phyloP scores from a whole-genome alignment of 2,888 invertebrate genomes.

The Rosalia funebris region DNA sequence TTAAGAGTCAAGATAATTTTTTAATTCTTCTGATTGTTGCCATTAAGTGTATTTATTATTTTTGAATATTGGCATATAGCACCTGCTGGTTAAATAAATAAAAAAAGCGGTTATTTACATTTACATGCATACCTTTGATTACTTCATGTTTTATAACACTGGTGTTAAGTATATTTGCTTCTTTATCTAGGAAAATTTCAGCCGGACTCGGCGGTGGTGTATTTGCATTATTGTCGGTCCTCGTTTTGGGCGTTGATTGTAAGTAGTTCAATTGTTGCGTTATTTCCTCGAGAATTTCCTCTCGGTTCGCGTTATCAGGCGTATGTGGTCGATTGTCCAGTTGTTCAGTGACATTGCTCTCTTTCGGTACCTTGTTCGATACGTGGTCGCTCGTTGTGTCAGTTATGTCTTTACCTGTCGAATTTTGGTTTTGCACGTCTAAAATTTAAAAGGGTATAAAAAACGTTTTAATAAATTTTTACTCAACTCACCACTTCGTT shows the following conservation, averaged over 20 bases:
- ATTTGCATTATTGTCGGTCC: constrained; percentile 48
- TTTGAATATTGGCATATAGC: constrained; percentile 19
- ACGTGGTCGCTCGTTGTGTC: constrained; percentile 55
- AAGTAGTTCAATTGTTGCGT: constrained; percentile 57
- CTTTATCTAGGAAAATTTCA: constrained; percentile 52
- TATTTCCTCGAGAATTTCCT: constrained; percentile 55
- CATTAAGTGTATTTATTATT: too few relatives aligned
- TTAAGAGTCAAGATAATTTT: too few relatives aligned
- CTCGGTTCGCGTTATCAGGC: constrained; percentile 46
- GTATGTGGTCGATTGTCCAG: constrained; percentile 39
- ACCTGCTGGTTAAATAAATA: constrained; percentile 16
- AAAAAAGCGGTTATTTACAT: constrained; percentile 1
- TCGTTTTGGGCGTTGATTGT: constrained; percentile 48
- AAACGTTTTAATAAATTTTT: too few relatives aligned
- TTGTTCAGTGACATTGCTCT: constrained; percentile 29
- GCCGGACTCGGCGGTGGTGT: constrained; percentile 63
- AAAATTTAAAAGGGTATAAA: too few relatives aligned
- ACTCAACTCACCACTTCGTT: constrained; percentile 51
- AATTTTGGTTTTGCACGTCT: constrained; percentile 48
- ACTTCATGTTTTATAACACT: constrained; percentile 37
- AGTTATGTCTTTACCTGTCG: constrained; percentile 55
- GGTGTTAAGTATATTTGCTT: constrained; percentile 39
- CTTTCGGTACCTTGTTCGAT: constrained; percentile 35
- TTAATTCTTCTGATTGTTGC: too few relatives aligned
- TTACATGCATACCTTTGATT: constrained; percentile 37